Percentiles rank a stretch among this genome's conserved stretches.
Conservation (phyloP, 2,888 invertebrate species). For the Clitarchus hookeri region DNA sequence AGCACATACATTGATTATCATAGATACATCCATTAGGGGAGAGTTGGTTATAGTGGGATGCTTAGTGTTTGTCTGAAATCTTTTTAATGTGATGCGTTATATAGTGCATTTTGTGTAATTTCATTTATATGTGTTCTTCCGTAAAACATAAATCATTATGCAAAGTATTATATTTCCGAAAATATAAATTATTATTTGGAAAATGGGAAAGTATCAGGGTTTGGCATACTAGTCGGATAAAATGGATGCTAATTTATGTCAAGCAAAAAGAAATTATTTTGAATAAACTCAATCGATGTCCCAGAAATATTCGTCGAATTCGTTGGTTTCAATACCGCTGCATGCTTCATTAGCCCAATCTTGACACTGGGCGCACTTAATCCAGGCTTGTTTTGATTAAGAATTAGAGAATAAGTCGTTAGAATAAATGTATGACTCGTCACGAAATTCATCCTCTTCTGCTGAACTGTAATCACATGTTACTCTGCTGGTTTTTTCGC, state of each 20-base stretch:
- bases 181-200: neutral
- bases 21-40: too few species aligned
- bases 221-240: neutral
- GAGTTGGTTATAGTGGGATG: too few species aligned
- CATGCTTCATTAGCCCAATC: constrained; percentile 42
- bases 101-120: too few species aligned
- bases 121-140: too few species aligned
- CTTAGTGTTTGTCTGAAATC: too few species aligned
- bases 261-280: neutral
- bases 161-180: neutral
- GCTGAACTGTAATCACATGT: neutral
- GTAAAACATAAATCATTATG: neutral
- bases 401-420: constrained; percentile 39
- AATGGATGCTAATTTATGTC: neutral
- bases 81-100: too few species aligned
- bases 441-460: neutral
- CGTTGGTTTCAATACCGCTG: constrained; percentile 30
- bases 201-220: neutral
- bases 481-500: neutral
- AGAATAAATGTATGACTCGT: constrained; percentile 34
- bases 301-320: neutral
- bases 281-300: neutral
- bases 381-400: constrained; percentile 39
- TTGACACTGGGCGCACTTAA: constrained; percentile 37
- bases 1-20: too few species aligned